phyloP scores from a whole-genome alignment of 2,113 vertebrate genomes.

The Gymnocephalus cernua region DNA sequence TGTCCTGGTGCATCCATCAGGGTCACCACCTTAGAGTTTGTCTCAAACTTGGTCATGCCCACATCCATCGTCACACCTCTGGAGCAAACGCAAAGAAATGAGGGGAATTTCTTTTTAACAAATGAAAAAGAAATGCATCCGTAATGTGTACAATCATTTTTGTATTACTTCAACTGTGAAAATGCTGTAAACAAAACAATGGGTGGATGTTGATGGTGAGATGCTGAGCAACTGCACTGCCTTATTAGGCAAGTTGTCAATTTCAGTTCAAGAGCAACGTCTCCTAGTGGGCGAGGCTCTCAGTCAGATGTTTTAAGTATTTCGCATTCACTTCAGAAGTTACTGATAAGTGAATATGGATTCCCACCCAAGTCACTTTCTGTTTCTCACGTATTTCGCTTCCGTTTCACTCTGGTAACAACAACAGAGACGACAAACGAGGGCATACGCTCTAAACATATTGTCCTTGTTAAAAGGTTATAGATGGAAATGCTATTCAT shows the following conservation, averaged over 20 bases:
- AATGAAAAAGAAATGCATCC: not conserved
- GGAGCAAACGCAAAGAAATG: constrained; percentile 50
- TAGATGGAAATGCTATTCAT: not conserved
- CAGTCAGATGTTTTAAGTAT: not conserved
- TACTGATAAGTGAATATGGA: constrained; percentile 37
- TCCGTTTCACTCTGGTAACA: constrained; percentile 45
- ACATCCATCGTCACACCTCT: constrained; percentile 99
- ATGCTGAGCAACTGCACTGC: not conserved
- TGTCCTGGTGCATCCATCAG: constrained; percentile 99
- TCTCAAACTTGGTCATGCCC: constrained; percentile 99
- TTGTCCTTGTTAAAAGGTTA: not conserved
- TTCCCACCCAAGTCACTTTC: constrained; percentile 64
- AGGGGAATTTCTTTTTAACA: not conserved
- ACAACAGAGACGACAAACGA: constrained; percentile 12
- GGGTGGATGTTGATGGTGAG: not conserved
- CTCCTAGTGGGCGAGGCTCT: constrained; percentile 27
- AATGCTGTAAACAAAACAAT: not conserved
- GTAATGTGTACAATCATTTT: not conserved
- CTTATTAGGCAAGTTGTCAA: not conserved
- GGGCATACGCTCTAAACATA: not conserved
- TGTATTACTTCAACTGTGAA: not conserved
- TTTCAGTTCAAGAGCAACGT: constrained; percentile 12
- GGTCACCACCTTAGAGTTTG: constrained; percentile 93
- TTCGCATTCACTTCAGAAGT: constrained; percentile 38
- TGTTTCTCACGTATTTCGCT: constrained; percentile 60